phyloP scores from a whole-genome alignment of 2,113 vertebrate species.

The Reinhardtius hippoglossoides region DNA sequence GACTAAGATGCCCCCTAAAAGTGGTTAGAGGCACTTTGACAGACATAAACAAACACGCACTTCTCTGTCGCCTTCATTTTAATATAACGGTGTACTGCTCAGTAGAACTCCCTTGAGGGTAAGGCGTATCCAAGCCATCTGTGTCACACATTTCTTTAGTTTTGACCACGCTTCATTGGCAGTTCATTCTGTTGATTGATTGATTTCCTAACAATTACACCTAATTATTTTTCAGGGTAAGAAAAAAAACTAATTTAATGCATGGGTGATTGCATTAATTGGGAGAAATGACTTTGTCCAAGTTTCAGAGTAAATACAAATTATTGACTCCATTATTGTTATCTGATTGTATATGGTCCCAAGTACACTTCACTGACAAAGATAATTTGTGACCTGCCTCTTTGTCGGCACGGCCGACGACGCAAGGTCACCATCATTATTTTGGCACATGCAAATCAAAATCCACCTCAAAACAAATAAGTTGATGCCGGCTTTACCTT shows the following conservation, averaged over 20 bases:
- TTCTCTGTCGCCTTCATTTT: constrained; percentile 18
- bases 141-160: constrained; percentile 69
- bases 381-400: constrained; percentile 78
- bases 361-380: constrained; percentile 83
- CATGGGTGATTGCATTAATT: constrained; percentile 84
- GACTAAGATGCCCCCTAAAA: background rate
- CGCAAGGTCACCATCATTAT: constrained; percentile 78
- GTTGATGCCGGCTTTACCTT: constrained; percentile 71
- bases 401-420: constrained; percentile 67
- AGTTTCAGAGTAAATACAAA: constrained; percentile 85
- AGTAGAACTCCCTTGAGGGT: constrained; percentile 51
- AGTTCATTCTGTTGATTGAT: constrained; percentile 77
- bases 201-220: constrained; percentile 83
- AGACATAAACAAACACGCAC: constrained; percentile 12
- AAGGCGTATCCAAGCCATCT: constrained; percentile 60
- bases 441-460: constrained; percentile 79
- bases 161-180: constrained; percentile 77
- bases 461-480: constrained; percentile 78
- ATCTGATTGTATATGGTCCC: constrained; percentile 84
- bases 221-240: constrained; percentile 80
- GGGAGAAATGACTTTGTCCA: constrained; percentile 85
- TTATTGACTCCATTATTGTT: constrained; percentile 85
- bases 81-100: constrained; percentile 44
- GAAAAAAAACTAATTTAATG: constrained; percentile 85
- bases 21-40: constrained; percentile 4